A percentile compares a stretch with the other conserved stretches of the same genome.
Conservation (phyloP, 2,797 vertebrate genomes). For the Denticeps clupeoides region DNA sequence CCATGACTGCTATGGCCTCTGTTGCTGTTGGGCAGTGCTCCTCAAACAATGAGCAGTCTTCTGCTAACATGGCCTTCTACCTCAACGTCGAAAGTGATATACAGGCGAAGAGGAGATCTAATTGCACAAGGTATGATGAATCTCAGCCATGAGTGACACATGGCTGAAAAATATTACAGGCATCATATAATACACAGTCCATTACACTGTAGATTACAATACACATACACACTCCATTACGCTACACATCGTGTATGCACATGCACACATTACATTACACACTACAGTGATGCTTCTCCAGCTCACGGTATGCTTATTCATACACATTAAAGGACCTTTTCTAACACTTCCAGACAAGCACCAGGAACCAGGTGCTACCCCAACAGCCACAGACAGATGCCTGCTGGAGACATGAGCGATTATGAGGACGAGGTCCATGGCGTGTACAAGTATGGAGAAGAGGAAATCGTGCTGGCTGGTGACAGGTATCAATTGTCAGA, state of each 20-base stretch:
- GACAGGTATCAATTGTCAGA: conserved; percentile 76
- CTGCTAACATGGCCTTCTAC: conserved; percentile 38
- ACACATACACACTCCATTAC: too few species aligned
- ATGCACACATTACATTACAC: too few species aligned
- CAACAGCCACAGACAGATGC: conserved; percentile 67
- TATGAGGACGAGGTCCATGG: conserved; percentile 67
- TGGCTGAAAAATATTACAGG: too few species aligned
- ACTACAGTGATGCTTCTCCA: too few species aligned
- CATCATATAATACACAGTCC: too few species aligned
- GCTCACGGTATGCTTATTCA: too few species aligned
- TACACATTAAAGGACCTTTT: too few species aligned
- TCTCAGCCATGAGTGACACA: not conserved
- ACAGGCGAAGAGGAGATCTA: conserved; percentile 62
- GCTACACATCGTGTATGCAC: too few species aligned
- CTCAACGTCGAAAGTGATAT: conserved; percentile 50
- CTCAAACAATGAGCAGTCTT: too few species aligned
- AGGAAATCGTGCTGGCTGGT: conserved; percentile 68
- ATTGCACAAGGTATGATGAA: conserved; percentile 69
- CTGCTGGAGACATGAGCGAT: conserved; percentile 49
- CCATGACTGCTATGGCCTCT: conserved; percentile 50
- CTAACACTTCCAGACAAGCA: conserved; percentile 69
- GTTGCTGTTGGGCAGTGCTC: too few species aligned
- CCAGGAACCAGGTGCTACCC: conserved; percentile 64
- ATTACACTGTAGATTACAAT: too few species aligned
- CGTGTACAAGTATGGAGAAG: conserved; percentile 85